Base-by-base conservation (phyloP, 2,888 invertebrate species). In the Caenorhabditis macrosperma region DNA sequence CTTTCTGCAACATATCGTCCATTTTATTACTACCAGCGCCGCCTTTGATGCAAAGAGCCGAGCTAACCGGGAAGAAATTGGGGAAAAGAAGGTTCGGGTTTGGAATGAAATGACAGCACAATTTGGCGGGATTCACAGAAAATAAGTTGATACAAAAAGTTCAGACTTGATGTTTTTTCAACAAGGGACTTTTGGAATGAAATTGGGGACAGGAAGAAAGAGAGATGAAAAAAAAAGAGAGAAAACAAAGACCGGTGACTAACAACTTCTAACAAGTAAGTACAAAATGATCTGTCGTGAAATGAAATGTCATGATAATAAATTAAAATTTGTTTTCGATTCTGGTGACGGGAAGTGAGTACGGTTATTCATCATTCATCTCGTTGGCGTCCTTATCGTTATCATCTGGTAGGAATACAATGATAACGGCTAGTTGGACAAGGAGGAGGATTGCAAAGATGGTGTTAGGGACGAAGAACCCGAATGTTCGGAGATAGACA, bases 391-490 rank as follows among this genome's bases (percentile, higher is more conserved):
- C 41, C 20, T 64, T 74, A 20, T 79, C 79, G 22, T 50, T 61
- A 30, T 79, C 79, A 35, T 68, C 59, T 10, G 79, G 79, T 5
- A 79, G 64, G 55, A 54, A 79, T 10, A 28, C 33, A 1, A 68
- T n/a, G 12, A 79, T 61, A 41, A 74, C 68, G 22, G 52, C n/a
- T 48, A 74, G 46, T 67, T 89, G 88, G 17, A 85, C 55, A 17
- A 85, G 50, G 10, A 89, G 78, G 38, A 89, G 71, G 30, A 75
- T n/a, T 1, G 84, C 82, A 61, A 88, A 89, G 17, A 88, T 50
- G 17, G 69, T 50, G 54, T 82, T 82, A 2, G 88, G 88, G 2
- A 85, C 33, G 10, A 82, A n/a, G 10, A 67, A 48, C 44, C 68
- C 60, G 20, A 57, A 57, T 17, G 75, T 55, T 20, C 86, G 83